Conservation (phyloP, 2,113 vertebrate genomes). For the Tapirus terrestris region DNA sequence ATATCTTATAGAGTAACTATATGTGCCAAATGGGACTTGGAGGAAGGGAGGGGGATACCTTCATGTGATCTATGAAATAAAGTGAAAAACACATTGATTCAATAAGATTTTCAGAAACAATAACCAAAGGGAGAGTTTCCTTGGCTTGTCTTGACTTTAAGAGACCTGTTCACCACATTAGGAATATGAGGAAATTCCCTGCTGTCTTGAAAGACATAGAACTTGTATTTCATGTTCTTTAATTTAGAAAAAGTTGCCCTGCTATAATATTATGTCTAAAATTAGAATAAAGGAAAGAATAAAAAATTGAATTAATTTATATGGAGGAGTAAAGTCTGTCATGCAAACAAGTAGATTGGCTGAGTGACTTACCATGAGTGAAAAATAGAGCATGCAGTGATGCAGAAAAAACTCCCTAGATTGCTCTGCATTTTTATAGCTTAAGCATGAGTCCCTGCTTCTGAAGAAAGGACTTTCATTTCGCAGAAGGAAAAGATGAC, state of each 20-base stretch:
- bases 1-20: not conserved
- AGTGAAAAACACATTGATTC: not conserved
- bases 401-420: not conserved
- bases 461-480: not conserved
- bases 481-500: not conserved
- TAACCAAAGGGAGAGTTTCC: conserved; percentile 1
- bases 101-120: conserved; percentile 13
- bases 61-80: conserved; percentile 1
- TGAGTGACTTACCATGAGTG: not conserved
- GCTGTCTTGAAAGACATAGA: not conserved
- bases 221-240: not conserved
- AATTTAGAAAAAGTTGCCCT: not conserved
- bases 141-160: not conserved
- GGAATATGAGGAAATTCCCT: not conserved
- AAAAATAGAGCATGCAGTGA: not conserved
- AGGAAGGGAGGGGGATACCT: not conserved
- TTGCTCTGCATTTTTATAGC: not conserved
- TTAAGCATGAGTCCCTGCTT: not conserved
- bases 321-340: not conserved
- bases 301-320: not conserved
- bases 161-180: not conserved
- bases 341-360: not conserved
- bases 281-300: not conserved
- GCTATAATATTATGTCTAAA: not conserved
- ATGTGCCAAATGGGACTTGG: not conserved